Evolutionary conservation across 2,888 invertebrate species (phyloP).

Genomic region (Drosophila merina): DNA sequence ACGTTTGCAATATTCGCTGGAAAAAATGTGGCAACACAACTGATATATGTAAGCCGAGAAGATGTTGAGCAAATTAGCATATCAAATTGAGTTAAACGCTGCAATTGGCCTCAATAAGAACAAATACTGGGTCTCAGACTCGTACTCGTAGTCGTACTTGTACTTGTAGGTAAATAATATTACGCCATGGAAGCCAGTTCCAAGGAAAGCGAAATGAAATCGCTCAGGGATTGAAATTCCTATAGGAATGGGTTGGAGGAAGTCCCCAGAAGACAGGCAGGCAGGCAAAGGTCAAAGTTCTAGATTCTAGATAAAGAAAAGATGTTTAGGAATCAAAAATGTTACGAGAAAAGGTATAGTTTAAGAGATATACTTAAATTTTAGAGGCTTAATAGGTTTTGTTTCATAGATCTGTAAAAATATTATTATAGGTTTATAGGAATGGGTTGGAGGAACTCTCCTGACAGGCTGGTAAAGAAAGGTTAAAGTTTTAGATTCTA

Average conservation of each 20-base stretch:
- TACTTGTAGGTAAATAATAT: conserved; percentile 46
- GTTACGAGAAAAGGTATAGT: conserved; percentile 2
- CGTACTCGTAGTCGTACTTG: neutral
- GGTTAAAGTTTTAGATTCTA: too few relatives aligned
- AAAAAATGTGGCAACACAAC: conserved; percentile 25
- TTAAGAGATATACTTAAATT: too few relatives aligned
- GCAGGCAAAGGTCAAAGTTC: too few relatives aligned
- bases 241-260: conserved; percentile 17
- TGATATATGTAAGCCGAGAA: conserved; percentile 14
- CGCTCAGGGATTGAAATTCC: conserved; percentile 3
- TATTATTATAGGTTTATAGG: too few relatives aligned
- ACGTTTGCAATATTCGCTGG: conserved; percentile 15
- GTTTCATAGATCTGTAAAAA: too few relatives aligned
- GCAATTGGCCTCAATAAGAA: conserved; percentile 68
- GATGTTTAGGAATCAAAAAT: conserved; percentile 1
- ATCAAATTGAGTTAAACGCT: conserved; percentile 74
- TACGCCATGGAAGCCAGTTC: conserved; percentile 30
- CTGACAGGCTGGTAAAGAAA: too few relatives aligned
- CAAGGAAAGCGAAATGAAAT: conserved; percentile 47
- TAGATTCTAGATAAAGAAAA: too few relatives aligned
- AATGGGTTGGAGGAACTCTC: too few relatives aligned
- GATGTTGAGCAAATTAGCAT: conserved; percentile 62
- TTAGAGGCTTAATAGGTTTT: too few relatives aligned
- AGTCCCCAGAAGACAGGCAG: neutral
- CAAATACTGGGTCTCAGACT: conserved; percentile 24